Evolutionary conservation across 2,888 invertebrate genomes (phyloP), one percentile per base, ranked within the genome.

Genomic region (Pseudanteris insignis): DNA sequence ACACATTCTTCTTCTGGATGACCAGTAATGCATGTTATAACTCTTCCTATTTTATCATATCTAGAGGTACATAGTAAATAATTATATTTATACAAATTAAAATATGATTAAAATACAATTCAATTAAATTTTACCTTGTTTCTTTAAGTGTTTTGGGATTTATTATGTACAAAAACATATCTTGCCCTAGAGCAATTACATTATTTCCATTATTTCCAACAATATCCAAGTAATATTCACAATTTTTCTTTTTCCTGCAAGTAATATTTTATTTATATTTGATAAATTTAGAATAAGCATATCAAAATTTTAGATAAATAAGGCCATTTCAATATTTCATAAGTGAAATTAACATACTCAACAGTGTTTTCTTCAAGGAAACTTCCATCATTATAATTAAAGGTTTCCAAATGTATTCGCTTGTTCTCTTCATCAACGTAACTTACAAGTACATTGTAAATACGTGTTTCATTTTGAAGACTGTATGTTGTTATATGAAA

Each of bases 1-100:
- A 90, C 80, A 67, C 85, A 80, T 67, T 84, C 81, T 51, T 88
- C 86, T 11, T 78, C 79, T 0, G 89, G 89, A 80, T 91, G 90
- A 50, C 87, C 85, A 0, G 85, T 83, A 2, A 91, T 81, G 65
- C 86, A 87, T 0, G 88, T 89, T 26, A 89, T 82, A 0, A 60
- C 64, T 58, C 81, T 74, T 44, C 48, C 40, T 25, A 46, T 24
- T 43, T 25, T 21, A 21, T 59, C 46, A 30, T 18, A 41, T 7
- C 57, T 57, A 13, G 4, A 30, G 25, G 29, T 12, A 12, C 8
- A 21, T 11, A n/a, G n/a, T n/a, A n/a, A n/a, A n/a, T n/a, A n/a
- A n/a, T n/a, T n/a, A n/a, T n/a, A n/a, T n/a, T n/a, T n/a, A n/a
- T n/a, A n/a, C n/a, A n/a, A n/a, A n/a, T n/a, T n/a, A 29, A 10